phyloP scores from a whole-genome alignment of 2,797 vertebrate genomes.

The Malurus leucopterus region DNA sequence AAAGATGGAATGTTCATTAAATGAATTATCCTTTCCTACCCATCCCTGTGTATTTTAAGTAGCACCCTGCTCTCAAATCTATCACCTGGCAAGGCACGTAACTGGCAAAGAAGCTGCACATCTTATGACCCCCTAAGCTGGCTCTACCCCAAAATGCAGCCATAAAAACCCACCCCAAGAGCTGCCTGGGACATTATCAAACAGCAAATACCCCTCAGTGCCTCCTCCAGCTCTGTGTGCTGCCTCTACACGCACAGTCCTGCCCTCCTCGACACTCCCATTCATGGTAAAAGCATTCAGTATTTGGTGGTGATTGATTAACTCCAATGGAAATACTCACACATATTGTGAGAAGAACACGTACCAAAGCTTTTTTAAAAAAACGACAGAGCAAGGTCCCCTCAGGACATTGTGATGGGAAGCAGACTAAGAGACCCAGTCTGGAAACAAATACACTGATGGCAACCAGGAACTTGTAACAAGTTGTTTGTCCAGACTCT shows the following conservation, averaged over 20 bases:
- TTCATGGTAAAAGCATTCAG: constrained; percentile 32
- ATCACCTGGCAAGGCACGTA: not conserved
- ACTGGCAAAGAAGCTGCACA: not conserved
- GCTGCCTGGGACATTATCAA: not conserved
- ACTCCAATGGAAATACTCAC: constrained; percentile 36
- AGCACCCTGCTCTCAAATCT: not conserved
- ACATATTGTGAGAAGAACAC: not conserved
- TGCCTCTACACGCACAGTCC: not conserved
- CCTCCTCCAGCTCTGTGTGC: not conserved
- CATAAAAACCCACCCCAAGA: not conserved
- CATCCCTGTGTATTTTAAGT: not conserved
- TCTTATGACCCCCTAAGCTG: not conserved
- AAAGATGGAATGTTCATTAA: not conserved
- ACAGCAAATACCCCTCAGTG: not conserved
- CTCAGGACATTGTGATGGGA: constrained; percentile 22
- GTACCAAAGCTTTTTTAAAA: not conserved
- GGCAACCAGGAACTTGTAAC: not conserved
- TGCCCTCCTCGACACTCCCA: not conserved
- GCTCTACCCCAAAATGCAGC: not conserved
- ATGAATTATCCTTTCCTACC: not conserved
- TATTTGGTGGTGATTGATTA: constrained; percentile 43
- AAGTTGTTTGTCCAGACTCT: not conserved
- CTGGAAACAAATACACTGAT: not conserved
- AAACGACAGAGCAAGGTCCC: not conserved
- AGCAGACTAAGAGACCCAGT: not conserved